Evolutionary conservation across 2,797 vertebrate species (phyloP), one percentile per base, ranked within the genome.

Genomic region (Cyprinella venusta): DNA sequence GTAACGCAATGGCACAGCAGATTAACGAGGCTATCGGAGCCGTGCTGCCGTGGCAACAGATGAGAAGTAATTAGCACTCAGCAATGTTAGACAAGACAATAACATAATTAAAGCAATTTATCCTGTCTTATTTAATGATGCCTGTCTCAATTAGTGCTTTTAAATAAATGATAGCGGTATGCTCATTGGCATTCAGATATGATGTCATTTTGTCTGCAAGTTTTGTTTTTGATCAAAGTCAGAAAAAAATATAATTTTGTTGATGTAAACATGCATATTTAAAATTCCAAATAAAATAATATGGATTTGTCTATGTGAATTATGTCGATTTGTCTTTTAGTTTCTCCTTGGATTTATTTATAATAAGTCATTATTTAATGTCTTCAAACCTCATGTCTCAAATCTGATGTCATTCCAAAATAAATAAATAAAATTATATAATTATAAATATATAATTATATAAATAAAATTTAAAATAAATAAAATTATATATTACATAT

Each of bases 81-180:
- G 75, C 79, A 68, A 86, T 85, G 86, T 78, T 71, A 85, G 81
- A 85, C 86, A 87, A 74, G 82, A 88, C 83, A 85, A 86, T 84
- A 80, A 83, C 84, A 80, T 86, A 84, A 88, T 89, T 87, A 86
- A 86, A 65, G 85, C 86, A 65, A 88, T 90, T 88, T 84, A 89
- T 90, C 82, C 78, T 81, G 68, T 30, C 81, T 70, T 65, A 82
- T 83, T 86, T 87, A 88, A 82, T 59, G 83, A 81, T 45, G 68
- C 72, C 84, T 75, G 77, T 81, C 87, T 88, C 80, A 85, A 88
- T 90, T 88, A 89, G 81, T 33, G n/a, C 79, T 50, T 77, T 67
- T 84, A 76, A 87, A 80, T 87, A 78, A 85, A 84, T 87, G 26
- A 36, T 61, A 50, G 10, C 54, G 33, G 30, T 30, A 59, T 79